Base-by-base conservation (phyloP, 1,140 invertebrate genomes). In the Caenorhabditis inopinata region DNA sequence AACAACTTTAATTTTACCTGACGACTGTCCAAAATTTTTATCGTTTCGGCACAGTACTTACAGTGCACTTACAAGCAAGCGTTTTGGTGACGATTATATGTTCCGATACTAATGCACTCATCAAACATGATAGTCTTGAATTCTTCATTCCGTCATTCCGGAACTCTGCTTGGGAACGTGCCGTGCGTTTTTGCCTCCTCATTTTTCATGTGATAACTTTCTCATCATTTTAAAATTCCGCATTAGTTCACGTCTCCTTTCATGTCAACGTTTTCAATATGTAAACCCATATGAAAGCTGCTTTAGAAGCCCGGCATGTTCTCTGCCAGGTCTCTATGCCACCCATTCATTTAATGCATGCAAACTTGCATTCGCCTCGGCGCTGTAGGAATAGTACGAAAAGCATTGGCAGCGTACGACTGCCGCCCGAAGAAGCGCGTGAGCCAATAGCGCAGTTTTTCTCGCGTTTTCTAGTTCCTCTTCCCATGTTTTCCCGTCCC, bases 281-380 rank as follows among this genome's bases (percentile, higher is more conserved):
- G 5, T 5, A 5, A 7, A 7, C 38, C 38, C 38, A 42, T n/a
- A n/a, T n/a, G n/a, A n/a, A n/a, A 42, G 38, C 38, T 14, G 14
- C 14, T 16, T 58, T 68, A 29, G 7, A 68, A 18, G 11, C 16
- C 5, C 4, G 58, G 25, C 32, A 38, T 68, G 58, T 68, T 58
- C 51, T 29, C 2, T 32, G 51, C 32, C 58, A 68, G 58, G 58
- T 68, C 58, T 68, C 29, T 9, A 68, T 38, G n/a, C 58, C 58
- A 68, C 58, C 58, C 58, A 68, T 68, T 68, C 38, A 68, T 68
- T 68, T 68, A 68, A 68, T 68, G 58, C 58, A 68, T 68, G 58
- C 58, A 68, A 68, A 68, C 58, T 68, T 68, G 58, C 58, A 68
- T 68, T 68, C 58, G 58, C 51, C 51, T 29, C 27, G 53, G 29